Evolutionary conservation across 2,797 vertebrate genomes (phyloP).

Genomic region (Melanotaenia pygmaea): DNA sequence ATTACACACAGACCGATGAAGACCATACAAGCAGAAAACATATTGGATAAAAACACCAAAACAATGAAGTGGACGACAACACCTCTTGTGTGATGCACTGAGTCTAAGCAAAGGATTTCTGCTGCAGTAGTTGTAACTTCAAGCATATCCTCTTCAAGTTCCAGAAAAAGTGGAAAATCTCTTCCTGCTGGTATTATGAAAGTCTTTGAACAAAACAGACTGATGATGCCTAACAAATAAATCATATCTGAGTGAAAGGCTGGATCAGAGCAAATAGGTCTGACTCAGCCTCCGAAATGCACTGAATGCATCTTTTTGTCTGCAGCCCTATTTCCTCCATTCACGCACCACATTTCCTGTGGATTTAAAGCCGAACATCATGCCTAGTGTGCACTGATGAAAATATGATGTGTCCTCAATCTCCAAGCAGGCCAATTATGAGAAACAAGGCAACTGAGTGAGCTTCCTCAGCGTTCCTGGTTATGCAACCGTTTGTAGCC

Average conservation of each 20-base stretch:
- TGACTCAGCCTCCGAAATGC: constrained; percentile 36
- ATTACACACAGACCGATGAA: background rate
- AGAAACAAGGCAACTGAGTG: constrained; percentile 44
- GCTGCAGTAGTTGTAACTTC: background rate
- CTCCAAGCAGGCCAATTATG: constrained; percentile 57
- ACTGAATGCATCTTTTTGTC: constrained; percentile 4
- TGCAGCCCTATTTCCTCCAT: background rate
- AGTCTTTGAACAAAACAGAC: background rate
- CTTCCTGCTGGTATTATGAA: constrained; percentile 18
- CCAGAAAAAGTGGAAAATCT: background rate
- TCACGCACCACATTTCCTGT: constrained; percentile 31
- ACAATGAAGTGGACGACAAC: background rate
- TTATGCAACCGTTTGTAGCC: constrained; percentile 69
- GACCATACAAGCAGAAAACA: background rate
- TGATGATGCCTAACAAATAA: constrained; percentile 29
- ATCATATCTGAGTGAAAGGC: constrained; percentile 23
- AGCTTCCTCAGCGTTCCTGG: constrained; percentile 36
- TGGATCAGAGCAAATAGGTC: constrained; percentile 29
- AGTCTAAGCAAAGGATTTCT: background rate
- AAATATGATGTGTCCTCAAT: constrained; percentile 51
- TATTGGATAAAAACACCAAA: background rate
- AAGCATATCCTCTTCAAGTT: constrained; percentile 3
- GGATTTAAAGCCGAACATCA: constrained; percentile 35
- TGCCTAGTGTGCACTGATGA: constrained; percentile 25
- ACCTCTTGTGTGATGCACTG: background rate